These are phyloP conservation scores for Trichopria drosophilae DNA, from an alignment of 2,888 invertebrate genomes.

Conservation along the genomic window DNA sequence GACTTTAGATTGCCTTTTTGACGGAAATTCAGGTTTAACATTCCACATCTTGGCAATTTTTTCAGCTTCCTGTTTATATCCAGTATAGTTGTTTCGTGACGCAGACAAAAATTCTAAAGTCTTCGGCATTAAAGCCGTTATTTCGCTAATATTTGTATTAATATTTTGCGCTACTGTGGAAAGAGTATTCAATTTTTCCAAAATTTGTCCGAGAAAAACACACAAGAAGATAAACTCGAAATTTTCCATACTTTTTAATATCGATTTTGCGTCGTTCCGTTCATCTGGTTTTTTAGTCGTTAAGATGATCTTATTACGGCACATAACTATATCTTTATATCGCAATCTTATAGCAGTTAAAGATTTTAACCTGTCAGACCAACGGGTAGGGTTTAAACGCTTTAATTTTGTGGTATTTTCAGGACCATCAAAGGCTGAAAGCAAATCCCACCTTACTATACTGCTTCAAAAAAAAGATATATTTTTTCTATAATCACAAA, in stretches of 20 bases:
- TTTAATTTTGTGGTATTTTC: neutral
- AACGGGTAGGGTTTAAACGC: conserved; percentile 4
- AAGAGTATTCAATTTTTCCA: conserved; percentile 3
- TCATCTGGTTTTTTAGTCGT: neutral
- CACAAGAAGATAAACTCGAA: conserved; percentile 4
- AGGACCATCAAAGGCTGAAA: neutral
- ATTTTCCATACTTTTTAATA: neutral
- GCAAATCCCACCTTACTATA: neutral
- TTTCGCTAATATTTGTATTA: too few relatives aligned
- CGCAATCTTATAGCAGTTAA: neutral
- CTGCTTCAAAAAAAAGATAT: conserved; percentile 22
- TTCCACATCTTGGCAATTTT: too few relatives aligned
- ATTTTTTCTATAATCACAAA: conserved; percentile 14
- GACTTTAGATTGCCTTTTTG: too few relatives aligned
- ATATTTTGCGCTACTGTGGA: too few relatives aligned
- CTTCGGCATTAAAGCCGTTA: neutral
- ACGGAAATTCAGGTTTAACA: too few relatives aligned
- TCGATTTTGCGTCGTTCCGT: neutral
- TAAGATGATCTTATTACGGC: neutral
- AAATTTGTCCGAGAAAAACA: conserved; percentile 1
- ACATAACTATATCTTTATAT: neutral
- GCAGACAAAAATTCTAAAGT: conserved; percentile 3
- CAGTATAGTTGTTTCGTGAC: too few relatives aligned
- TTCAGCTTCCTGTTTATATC: too few relatives aligned
- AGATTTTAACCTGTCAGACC: neutral